Evolutionary conservation across 2,888 invertebrate genomes (phyloP).

Genomic region (Napeogenes inachia): DNA sequence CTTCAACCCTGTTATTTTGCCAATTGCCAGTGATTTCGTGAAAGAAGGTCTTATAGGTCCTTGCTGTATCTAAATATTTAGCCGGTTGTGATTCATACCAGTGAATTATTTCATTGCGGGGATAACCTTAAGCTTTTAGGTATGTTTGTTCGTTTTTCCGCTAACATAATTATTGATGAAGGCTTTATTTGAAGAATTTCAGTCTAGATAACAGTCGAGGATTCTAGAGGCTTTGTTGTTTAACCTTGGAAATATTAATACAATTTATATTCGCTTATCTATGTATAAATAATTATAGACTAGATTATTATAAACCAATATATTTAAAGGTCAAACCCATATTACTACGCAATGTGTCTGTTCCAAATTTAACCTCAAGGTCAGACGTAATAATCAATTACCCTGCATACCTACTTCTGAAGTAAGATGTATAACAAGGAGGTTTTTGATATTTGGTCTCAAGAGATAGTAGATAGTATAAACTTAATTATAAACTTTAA

Average conservation of each 20-base stretch:
- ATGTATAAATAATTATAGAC: no score
- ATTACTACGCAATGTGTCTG: neutral
- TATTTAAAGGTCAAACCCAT: no score
- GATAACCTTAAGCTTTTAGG: neutral
- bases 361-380: slow-evolving; percentile 1
- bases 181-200: neutral
- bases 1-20: slow-evolving; percentile 24
- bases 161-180: neutral
- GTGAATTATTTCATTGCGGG: neutral
- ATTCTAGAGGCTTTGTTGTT: no score
- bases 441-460: no score
- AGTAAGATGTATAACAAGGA: neutral
- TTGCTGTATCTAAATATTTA: slow-evolving; percentile 1
- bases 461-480: no score
- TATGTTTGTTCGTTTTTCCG: neutral
- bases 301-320: no score
- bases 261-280: no score
- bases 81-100: slow-evolving; percentile 5
- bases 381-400: neutral
- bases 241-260: no score
- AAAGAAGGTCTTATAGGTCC: slow-evolving; percentile 30
- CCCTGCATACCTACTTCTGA: neutral
- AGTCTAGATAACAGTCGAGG: no score
- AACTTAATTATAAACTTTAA: no score
- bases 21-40: slow-evolving; percentile 21